Conservation (phyloP, 1,140 invertebrate genomes). For the Mycetomoellerius zeteki region DNA sequence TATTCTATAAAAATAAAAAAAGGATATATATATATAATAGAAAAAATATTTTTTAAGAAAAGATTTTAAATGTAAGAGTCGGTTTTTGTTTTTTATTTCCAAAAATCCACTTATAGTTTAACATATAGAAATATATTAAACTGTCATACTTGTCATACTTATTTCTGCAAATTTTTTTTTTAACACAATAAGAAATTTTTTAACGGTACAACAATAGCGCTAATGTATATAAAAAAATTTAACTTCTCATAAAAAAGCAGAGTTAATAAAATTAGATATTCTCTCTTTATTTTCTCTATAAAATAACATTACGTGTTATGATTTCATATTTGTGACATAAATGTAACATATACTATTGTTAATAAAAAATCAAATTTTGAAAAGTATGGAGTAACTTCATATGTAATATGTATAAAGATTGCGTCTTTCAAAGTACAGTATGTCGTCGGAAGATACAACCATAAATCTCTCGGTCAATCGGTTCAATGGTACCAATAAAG, state of each 20-base stretch:
- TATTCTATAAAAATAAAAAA: background rate
- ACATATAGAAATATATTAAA: too few species aligned
- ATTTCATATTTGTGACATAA: background rate
- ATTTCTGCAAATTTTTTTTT: too few species aligned
- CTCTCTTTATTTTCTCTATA: background rate
- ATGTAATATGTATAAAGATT: background rate
- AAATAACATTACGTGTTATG: background rate
- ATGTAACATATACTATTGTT: background rate
- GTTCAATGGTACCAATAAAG: constrained; percentile 30
- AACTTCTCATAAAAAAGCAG: background rate
- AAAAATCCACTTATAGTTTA: too few species aligned
- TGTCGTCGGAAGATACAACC: constrained; percentile 19
- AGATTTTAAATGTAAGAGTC: background rate
- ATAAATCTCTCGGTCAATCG: constrained; percentile 60
- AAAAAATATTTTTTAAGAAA: background rate
- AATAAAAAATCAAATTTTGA: background rate
- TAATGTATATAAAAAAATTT: background rate
- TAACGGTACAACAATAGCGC: background rate
- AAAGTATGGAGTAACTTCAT: background rate
- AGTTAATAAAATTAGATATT: background rate
- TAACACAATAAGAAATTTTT: too few species aligned
- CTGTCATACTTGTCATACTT: too few species aligned
- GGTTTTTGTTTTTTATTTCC: background rate
- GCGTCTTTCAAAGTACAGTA: background rate
- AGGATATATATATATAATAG: too few species aligned